phyloP scores from a whole-genome alignment of 2,888 invertebrate genomes.

The Clepsis dumicolana region DNA sequence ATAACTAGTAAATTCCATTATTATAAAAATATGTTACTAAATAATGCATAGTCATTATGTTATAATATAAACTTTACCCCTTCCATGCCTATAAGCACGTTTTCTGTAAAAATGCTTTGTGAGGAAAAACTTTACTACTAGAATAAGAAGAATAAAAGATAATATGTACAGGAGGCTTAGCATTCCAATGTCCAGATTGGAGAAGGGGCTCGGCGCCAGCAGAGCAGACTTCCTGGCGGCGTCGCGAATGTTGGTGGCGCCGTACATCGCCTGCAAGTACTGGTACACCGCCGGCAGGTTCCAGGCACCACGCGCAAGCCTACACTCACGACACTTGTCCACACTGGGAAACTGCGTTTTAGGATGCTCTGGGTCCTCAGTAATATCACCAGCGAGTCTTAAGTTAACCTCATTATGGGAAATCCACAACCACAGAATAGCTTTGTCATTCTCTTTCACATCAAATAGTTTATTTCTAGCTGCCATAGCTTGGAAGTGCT shows the following conservation, averaged over 20 bases:
- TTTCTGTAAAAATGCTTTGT: slow-evolving; percentile 90
- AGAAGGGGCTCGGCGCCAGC: slow-evolving; percentile 82
- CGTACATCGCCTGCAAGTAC: slow-evolving; percentile 86
- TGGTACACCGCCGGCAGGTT: slow-evolving; percentile 87
- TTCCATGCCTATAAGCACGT: slow-evolving; percentile 90
- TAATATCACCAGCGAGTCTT: slow-evolving; percentile 93
- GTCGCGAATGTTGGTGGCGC: slow-evolving; percentile 63
- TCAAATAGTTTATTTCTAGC: slow-evolving; percentile 88
- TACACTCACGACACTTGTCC: slow-evolving; percentile 89
- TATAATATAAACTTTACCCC: slow-evolving; percentile 88
- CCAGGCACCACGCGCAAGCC: slow-evolving; percentile 86
- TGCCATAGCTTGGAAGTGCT: slow-evolving; percentile 96
- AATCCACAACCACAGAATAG: slow-evolving; percentile 96
- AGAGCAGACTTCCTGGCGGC: slow-evolving; percentile 56
- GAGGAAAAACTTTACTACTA: slow-evolving; percentile 92
- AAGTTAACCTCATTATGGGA: slow-evolving; percentile 97
- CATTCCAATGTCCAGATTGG: slow-evolving; percentile 90
- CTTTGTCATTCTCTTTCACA: slow-evolving; percentile 90
- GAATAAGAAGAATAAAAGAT: slow-evolving; percentile 90
- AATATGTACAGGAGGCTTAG: slow-evolving; percentile 91
- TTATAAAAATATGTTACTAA: slow-evolving; percentile 40
- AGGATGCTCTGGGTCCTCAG: slow-evolving; percentile 96
- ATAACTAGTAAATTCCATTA: slow-evolving; percentile 19
- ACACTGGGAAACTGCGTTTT: slow-evolving; percentile 95
- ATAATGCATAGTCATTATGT: slow-evolving; percentile 48